Conservation (phyloP, 2,797 vertebrate species). For the Amniataba percoides region DNA sequence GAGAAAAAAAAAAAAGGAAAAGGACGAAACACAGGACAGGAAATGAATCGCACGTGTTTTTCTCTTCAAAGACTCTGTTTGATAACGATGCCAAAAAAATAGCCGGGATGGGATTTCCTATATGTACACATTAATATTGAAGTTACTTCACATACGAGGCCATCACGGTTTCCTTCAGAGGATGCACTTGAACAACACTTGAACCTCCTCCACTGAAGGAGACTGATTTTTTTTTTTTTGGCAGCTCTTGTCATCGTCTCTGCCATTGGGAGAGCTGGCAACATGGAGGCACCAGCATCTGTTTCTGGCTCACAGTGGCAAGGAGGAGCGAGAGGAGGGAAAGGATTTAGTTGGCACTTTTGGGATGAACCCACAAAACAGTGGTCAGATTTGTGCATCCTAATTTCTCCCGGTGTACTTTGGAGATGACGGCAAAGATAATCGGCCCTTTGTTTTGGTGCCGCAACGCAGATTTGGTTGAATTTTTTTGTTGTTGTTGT, state of each 20-base stretch:
- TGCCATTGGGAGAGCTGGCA: constrained; percentile 66
- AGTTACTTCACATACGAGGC: constrained; percentile 31
- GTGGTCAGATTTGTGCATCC: constrained; percentile 39
- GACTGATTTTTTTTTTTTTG: constrained; percentile 57
- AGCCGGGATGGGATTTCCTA: constrained; percentile 23
- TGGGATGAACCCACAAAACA: constrained; percentile 39
- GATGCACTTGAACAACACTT: constrained; percentile 60
- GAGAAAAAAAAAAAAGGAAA: background rate
- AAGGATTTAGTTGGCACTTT: constrained; percentile 57
- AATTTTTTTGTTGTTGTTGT: background rate
- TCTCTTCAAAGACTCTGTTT: constrained; percentile 24
- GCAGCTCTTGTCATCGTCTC: constrained; percentile 60
- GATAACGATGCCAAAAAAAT: constrained; percentile 43
- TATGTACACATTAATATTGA: constrained; percentile 28
- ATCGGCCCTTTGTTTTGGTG: constrained; percentile 29
- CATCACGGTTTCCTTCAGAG: constrained; percentile 52
- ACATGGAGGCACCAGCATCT: constrained; percentile 72
- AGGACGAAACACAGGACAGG: background rate
- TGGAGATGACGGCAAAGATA: constrained; percentile 16
- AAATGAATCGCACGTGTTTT: constrained; percentile 37
- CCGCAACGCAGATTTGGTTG: constrained; percentile 17
- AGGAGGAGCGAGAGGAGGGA: constrained; percentile 55
- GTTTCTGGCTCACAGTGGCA: constrained; percentile 67
- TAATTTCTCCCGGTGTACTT: constrained; percentile 22
- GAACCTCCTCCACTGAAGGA: constrained; percentile 63